Percentiles rank a stretch among this genome's conserved stretches.
phyloP scores from a whole-genome alignment of 1,140 invertebrate species.

The Drosophila melanogaster region DNA sequence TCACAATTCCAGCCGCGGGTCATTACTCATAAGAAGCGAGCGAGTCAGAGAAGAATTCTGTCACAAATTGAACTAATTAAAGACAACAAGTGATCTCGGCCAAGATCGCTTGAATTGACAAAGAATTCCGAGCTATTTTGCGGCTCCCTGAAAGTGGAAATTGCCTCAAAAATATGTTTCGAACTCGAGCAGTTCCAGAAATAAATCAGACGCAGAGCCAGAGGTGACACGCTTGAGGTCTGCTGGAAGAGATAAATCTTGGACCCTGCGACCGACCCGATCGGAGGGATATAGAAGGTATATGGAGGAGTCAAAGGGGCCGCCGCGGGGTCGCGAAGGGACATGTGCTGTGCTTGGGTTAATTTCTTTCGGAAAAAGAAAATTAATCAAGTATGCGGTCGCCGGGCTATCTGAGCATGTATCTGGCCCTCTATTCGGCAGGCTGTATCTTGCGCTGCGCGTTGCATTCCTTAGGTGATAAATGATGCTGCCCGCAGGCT shows the following conservation, averaged over 20 bases:
- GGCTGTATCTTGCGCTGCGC: slow-evolving; percentile 7
- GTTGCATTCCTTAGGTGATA: slow-evolving; percentile 78
- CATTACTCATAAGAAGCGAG: slow-evolving; percentile 59
- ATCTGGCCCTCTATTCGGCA: slow-evolving; percentile 22
- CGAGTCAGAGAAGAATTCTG: slow-evolving; percentile 21
- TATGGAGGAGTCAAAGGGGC: slow-evolving; percentile 70
- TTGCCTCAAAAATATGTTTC: slow-evolving; percentile 36
- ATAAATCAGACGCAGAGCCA: slow-evolving; percentile 61
- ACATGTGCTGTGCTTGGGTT: slow-evolving; percentile 77
- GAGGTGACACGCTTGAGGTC: slow-evolving; percentile 70
- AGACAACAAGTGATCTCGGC: slow-evolving; percentile 21
- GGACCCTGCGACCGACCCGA: slow-evolving; percentile 65
- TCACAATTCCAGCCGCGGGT: slow-evolving; percentile 58
- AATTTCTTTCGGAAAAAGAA: slow-evolving; percentile 84
- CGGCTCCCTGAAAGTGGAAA: slow-evolving; percentile 23
- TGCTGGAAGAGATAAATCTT: slow-evolving; percentile 79
- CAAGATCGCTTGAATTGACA: slow-evolving; percentile 6
- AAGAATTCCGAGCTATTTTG: slow-evolving; percentile 34
- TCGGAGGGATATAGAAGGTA: slow-evolving; percentile 30
- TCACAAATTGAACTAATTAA: slow-evolving; percentile 53
- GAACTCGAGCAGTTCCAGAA: slow-evolving; percentile 55
- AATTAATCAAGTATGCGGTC: slow-evolving; percentile 81
- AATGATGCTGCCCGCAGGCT: slow-evolving; percentile 70
- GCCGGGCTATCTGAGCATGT: slow-evolving; percentile 47
- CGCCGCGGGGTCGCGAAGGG: slow-evolving; percentile 34